A percentile compares a stretch with the other conserved stretches of the same genome.
Evolutionary conservation across 2,888 invertebrate species (phyloP).

Genomic region (Furcula furcula): DNA sequence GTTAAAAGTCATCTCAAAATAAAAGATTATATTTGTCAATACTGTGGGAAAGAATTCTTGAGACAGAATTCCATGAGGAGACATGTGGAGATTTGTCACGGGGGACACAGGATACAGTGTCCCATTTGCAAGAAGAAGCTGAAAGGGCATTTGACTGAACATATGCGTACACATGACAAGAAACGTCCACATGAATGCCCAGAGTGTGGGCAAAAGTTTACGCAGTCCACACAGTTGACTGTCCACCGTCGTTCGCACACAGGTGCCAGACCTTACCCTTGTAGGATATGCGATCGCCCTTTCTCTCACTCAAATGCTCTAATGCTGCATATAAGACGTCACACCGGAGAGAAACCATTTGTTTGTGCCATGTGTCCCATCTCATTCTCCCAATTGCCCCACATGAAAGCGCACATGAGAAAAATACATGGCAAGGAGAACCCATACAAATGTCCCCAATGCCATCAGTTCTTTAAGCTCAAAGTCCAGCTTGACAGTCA

Average conservation of each 20-base stretch:
- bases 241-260: slow-evolving; percentile 93
- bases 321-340: slow-evolving; percentile 90
- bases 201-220: slow-evolving; percentile 89
- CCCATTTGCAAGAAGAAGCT: slow-evolving; percentile 90
- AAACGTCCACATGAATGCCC: slow-evolving; percentile 89
- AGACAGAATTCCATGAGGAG: slow-evolving; percentile 88
- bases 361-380: slow-evolving; percentile 86
- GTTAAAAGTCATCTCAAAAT: slow-evolving; percentile 87
- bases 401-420: slow-evolving; percentile 93
- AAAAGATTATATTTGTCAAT: slow-evolving; percentile 89
- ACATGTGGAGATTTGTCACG: slow-evolving; percentile 89
- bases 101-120: slow-evolving; percentile 89
- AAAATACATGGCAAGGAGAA: slow-evolving; percentile 90
- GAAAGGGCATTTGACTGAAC: slow-evolving; percentile 91
- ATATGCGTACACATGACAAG: slow-evolving; percentile 90
- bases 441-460: slow-evolving; percentile 89
- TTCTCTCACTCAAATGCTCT: slow-evolving; percentile 93
- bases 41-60: slow-evolving; percentile 90
- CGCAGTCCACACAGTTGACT: slow-evolving; percentile 91
- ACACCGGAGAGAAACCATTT: slow-evolving; percentile 94
- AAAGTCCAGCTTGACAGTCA: slow-evolving; percentile 88
- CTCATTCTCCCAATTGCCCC: slow-evolving; percentile 91
- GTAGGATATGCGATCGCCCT: slow-evolving; percentile 89
- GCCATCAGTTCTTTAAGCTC: slow-evolving; percentile 88
- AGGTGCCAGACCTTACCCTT: slow-evolving; percentile 91